Percentiles rank a stretch among this genome's conserved stretches.
These are phyloP conservation scores for Crenuchus spilurus DNA, from an alignment of 2,797 vertebrate genomes.

Conservation along the genomic window DNA sequence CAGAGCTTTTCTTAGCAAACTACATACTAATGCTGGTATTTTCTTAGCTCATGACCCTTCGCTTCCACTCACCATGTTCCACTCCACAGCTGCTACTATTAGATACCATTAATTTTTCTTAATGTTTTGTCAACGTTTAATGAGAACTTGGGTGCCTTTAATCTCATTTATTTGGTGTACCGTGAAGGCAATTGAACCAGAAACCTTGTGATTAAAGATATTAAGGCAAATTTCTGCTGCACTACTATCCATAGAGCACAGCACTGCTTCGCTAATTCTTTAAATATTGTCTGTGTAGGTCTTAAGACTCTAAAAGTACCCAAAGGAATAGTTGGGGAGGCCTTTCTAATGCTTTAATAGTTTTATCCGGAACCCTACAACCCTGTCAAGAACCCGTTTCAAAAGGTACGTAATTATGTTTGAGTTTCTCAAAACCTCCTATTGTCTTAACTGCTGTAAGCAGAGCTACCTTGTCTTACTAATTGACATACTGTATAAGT, in stretches of 20 bases:
- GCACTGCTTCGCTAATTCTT: not conserved
- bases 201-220: not conserved
- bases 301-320: not conserved
- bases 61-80: constrained; percentile 3
- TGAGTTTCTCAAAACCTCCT: not conserved
- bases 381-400: not conserved
- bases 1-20: not conserved
- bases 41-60: not conserved
- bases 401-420: not conserved
- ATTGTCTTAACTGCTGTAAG: constrained; percentile 12
- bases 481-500: constrained; percentile 30
- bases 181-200: not conserved
- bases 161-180: constrained; percentile 10
- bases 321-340: not conserved
- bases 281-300: not conserved
- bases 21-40: not conserved
- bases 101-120: constrained; percentile 4
- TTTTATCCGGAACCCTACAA: not conserved
- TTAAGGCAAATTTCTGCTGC: not conserved
- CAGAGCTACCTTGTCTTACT: constrained; percentile 7
- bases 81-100: not conserved
- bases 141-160: not conserved
- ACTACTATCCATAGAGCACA: not conserved
- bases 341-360: constrained; percentile 8
- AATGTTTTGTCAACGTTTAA: constrained; percentile 19